These are phyloP conservation scores for Cerceris ruficornis DNA, from an alignment of 2,888 invertebrate genomes.

Conservation along the genomic window DNA sequence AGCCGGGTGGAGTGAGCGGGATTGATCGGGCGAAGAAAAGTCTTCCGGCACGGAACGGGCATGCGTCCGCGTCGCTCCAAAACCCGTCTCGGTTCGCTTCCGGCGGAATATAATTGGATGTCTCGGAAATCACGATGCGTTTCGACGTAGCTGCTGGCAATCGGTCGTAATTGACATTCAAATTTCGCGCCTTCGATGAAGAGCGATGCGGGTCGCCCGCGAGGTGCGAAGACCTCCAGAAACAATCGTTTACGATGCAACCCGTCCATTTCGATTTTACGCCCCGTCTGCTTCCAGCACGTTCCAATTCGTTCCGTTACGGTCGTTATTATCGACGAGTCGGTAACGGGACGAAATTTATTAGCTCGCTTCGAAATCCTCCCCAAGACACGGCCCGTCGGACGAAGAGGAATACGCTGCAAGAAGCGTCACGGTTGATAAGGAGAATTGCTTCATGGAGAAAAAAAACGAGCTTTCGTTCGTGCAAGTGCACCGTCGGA, in stretches of 20 bases:
- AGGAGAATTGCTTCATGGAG: no score
- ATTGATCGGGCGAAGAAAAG: conserved; percentile 5
- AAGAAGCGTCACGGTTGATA: no score
- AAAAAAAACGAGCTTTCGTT: no score
- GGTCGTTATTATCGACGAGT: not conserved
- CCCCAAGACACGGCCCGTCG: no score
- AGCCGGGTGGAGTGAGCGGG: conserved; percentile 12
- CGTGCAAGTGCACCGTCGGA: no score
- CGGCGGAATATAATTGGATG: not conserved
- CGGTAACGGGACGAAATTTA: not conserved
- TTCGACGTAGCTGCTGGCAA: not conserved
- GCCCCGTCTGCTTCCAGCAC: no score
- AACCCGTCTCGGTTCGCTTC: no score
- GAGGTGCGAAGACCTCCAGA: not conserved
- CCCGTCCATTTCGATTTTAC: no score
- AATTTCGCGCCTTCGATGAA: not conserved
- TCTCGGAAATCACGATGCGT: not conserved
- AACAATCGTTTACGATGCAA: not conserved
- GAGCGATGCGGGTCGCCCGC: not conserved
- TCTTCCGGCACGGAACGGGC: no score
- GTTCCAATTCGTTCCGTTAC: not conserved
- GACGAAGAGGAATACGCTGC: no score
- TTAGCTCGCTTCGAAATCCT: no score
- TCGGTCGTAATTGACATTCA: not conserved
- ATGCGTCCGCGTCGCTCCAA: no score